Base-by-base conservation (phyloP, 2,888 invertebrate species). In the Eilema griseolum region DNA sequence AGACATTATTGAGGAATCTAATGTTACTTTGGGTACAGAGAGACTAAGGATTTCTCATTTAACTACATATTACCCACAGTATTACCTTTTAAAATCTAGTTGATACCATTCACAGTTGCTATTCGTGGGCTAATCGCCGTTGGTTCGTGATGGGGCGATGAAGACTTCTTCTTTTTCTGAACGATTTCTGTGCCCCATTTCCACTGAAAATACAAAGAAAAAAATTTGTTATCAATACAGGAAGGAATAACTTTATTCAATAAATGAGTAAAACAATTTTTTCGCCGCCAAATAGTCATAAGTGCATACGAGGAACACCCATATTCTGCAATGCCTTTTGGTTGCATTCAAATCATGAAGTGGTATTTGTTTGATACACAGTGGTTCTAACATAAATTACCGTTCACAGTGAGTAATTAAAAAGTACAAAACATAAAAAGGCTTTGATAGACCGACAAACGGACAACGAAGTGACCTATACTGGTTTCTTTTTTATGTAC, bases 141-240 rank as follows among this genome's bases (percentile, higher is more conserved):
- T 31, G 88, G 74, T 12, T 93, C 93, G 56, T 88, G 85, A 68
- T 89, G 89, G 0, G 90, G 86, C 5, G 93, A 31, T 0, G 85
- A 75, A 0, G 74, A 71, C 23, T 89, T 86, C 67, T 86, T 86
- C 71, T 88, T 88, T 66, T 83, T 86, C 37, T 89, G 78, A 56
- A 94, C 83, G 4, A 92, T 75, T 37, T 94, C 93, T 4, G 94
- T 94, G 61, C 93, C 89, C 86, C 88, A 91, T 0, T 75, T 75
- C 89, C 90, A 92, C 95, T 95, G 89, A 12, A 88, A 90, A 71
- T 70, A 68, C 79, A 75, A 63, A 75, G 52, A 46, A 1, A 62
- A 61, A 68, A 7, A 23, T n/a, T n/a, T 28, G 41, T 33, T 14
- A 56, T 11, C 2, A 23, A 20, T 11, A 61, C 8, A 10, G 12